These are phyloP conservation scores for Limnodromus scolopaceus DNA, from an alignment of 2,797 vertebrate genomes.

Conservation along the genomic window DNA sequence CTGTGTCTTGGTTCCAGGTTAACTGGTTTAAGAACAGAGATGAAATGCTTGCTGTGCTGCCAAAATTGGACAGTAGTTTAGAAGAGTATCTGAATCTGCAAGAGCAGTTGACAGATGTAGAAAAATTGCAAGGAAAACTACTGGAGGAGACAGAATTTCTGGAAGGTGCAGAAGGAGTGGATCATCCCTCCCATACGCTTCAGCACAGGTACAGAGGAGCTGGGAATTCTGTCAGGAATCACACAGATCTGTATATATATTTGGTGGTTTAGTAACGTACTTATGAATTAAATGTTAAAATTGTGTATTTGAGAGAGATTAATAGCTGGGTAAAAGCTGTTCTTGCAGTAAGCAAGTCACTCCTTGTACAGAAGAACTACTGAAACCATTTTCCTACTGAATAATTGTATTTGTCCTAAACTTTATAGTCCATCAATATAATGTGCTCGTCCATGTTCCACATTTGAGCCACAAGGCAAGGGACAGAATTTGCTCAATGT, in stretches of 20 bases:
- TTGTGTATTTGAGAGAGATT: not conserved
- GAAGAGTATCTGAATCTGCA: slow-evolving; percentile 93
- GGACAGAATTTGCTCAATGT: not conserved
- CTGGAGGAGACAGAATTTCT: slow-evolving; percentile 92
- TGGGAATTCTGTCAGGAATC: not conserved
- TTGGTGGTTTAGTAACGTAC: not conserved
- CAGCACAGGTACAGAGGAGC: slow-evolving; percentile 85
- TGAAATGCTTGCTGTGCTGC: slow-evolving; percentile 93
- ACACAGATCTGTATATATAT: not conserved
- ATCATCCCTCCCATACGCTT: slow-evolving; percentile 91
- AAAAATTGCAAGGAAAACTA: slow-evolving; percentile 90
- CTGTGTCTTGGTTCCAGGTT: slow-evolving; percentile 81
- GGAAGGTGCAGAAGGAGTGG: slow-evolving; percentile 90
- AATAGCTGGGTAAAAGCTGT: not conserved
- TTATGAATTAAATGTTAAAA: not conserved
- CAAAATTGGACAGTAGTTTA: slow-evolving; percentile 90
- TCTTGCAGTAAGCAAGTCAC: not conserved
- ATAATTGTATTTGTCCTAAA: not conserved
- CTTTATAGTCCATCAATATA: not conserved
- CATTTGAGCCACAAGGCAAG: not conserved
- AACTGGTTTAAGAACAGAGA: slow-evolving; percentile 99
- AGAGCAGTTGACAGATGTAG: slow-evolving; percentile 90
- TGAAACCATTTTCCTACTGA: not conserved
- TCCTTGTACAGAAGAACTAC: not conserved
- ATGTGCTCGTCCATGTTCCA: not conserved